Conservation (phyloP, 2,113 vertebrate species). For the Vicugna pacos region DNA sequence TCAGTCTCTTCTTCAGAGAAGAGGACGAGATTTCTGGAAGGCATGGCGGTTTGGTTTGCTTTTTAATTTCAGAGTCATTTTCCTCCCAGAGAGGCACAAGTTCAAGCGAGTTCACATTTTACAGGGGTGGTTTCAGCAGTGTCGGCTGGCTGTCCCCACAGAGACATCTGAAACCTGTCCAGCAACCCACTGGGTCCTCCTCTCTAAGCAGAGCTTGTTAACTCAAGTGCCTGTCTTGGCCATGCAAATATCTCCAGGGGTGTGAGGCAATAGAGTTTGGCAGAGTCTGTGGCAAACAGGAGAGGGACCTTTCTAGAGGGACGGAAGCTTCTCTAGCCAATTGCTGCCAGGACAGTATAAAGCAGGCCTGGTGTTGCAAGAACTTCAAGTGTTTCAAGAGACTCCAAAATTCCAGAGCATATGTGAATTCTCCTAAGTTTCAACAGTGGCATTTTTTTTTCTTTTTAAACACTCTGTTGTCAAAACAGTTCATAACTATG, state of each 20-base stretch:
- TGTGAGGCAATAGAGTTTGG: not conserved
- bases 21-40: not conserved
- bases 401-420: not conserved
- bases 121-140: not conserved
- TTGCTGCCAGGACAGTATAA: not conserved
- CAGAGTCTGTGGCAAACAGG: rapidly evolving
- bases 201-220: not conserved
- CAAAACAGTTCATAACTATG: not conserved
- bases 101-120: not conserved
- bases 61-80: conserved; percentile 4
- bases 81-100: not conserved
- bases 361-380: not conserved
- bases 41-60: not conserved
- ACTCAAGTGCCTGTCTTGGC: not conserved
- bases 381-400: not conserved
- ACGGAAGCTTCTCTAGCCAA: not conserved
- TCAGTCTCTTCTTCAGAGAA: not conserved
- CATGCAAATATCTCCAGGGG: not conserved
- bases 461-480: not conserved
- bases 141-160: not conserved
- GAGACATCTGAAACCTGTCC: not conserved
- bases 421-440: not conserved
- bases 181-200: rapidly evolving
- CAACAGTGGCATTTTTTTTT: not conserved
- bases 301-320: not conserved